phyloP scores from a whole-genome alignment of 2,797 vertebrate genomes.

The Cryptoblepharus egeriae region DNA sequence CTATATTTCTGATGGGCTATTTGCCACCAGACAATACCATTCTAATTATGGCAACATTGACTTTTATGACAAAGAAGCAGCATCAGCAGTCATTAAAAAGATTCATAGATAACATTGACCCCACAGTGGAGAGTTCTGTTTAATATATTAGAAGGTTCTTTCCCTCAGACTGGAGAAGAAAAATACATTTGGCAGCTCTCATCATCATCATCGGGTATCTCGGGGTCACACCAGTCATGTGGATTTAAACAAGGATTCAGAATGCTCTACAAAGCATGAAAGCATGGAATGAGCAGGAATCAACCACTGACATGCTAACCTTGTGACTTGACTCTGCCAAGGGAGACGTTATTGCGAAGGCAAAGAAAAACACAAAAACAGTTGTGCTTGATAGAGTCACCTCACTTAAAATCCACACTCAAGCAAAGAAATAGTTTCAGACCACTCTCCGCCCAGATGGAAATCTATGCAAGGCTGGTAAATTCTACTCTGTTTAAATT shows the following conservation, averaged over 20 bases:
- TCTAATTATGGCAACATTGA: constrained; percentile 70
- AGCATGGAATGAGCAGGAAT: background rate
- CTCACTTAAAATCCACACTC: background rate
- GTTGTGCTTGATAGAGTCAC: background rate
- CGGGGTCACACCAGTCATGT: constrained; percentile 34
- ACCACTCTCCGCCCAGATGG: background rate
- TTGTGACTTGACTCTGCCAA: background rate
- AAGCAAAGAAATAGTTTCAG: constrained; percentile 10
- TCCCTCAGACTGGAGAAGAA: constrained; percentile 41
- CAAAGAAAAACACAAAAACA: background rate
- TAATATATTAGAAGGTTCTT: constrained; percentile 54
- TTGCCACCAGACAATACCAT: constrained; percentile 65
- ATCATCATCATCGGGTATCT: background rate
- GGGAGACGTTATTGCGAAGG: background rate
- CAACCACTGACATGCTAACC: background rate
- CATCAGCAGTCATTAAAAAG: constrained; percentile 65
- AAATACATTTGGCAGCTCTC: constrained; percentile 22
- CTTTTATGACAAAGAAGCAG: constrained; percentile 60
- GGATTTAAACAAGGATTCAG: background rate
- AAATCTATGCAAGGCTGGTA: background rate
- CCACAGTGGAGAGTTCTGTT: constrained; percentile 58
- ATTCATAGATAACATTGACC: constrained; percentile 55
- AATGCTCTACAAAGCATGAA: background rate
- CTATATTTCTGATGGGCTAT: constrained; percentile 62
- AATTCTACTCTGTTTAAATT: background rate